Evolutionary conservation across 30 jellyfish, hydroid and myxozoan genomes (phyloP), one percentile per base, ranked within the genome.

Genomic region (Nemopilema nomurai): DNA sequence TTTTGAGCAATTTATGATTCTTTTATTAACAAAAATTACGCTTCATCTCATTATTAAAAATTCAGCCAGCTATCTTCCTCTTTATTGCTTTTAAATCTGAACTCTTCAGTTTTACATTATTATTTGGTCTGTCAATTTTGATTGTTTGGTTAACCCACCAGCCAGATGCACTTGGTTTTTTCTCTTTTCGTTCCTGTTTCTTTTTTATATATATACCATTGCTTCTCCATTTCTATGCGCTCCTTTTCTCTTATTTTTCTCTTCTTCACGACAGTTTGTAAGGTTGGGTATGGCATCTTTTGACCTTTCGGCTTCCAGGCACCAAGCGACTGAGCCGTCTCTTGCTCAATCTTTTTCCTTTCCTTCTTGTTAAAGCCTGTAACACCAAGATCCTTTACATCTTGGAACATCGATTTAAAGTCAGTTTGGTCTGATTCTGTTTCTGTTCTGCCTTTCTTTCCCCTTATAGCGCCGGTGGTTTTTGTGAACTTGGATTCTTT

Each of bases 281-380:
- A 70, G n/a, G 84, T 78, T 22, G 95, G 95, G 71, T 84, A 90
- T 18, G 97, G 97, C 8, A 82, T 82, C 76, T 90, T 90, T 65
- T 77, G 92, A 7, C 88, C 90, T 84, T 90, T 90, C 49, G 69
- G 95, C 62, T 84, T 84, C 51, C 87, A 71, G 8, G 97, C 95
- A 16, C 97, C 97, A 3, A 90, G 81, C 26, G 80, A 67, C 28
- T 90, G 94, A 31, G 83, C 68, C 29, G 77, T 67, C 22, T 90
- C 25, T 26, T 90, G 89, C 63, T 90, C 87, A 20, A 51, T 19
- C 75, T 79, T 75, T 50, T 68, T 83, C 62, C 87, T 80, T 70
- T 90, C 97, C 63, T 79, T 71, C 32, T 87, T 71, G 52, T 92
- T 90, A 49, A 90, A 80, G 28, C 97, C 97, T 1, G 97, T 90